These are phyloP conservation scores for Rhopalosiphum nymphaeae DNA, from an alignment of 2,888 invertebrate genomes.

Conservation along the genomic window DNA sequence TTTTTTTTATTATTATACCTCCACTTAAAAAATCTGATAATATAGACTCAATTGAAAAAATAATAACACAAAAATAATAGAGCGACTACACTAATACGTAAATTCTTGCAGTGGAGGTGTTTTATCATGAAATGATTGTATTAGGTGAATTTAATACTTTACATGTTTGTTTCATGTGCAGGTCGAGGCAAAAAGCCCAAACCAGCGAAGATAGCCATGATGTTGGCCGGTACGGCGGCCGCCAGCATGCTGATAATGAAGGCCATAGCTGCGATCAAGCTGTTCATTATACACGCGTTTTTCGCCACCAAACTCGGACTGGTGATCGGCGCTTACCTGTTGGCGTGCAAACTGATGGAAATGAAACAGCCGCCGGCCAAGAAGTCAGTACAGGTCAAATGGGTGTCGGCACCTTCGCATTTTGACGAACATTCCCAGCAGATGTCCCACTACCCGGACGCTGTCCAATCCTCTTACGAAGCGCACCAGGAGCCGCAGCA, in stretches of 20 bases:
- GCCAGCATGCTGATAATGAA: conserved; percentile 76
- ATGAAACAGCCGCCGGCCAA: conserved; percentile 11
- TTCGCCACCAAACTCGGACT: conserved; percentile 80
- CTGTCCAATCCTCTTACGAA: conserved; percentile 20
- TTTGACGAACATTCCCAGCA: conserved; percentile 28
- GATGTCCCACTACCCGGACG: neutral
- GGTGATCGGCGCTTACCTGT: conserved; percentile 69
- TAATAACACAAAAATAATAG: neutral
- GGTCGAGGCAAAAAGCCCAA: conserved; percentile 76
- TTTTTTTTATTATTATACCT: no score
- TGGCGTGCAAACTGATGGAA: conserved; percentile 51
- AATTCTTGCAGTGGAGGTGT: neutral
- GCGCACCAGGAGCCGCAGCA: neutral
- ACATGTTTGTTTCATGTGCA: conserved; percentile 69
- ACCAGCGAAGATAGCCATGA: conserved; percentile 74
- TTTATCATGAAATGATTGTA: neutral
- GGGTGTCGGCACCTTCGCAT: conserved; percentile 8
- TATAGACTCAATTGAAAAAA: neutral
- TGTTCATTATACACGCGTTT: conserved; percentile 78
- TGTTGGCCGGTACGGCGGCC: conserved; percentile 79
- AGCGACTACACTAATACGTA: neutral
- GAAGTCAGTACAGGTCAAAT: conserved; percentile 27
- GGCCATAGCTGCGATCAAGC: conserved; percentile 75
- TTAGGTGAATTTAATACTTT: neutral
- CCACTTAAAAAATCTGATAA: no score